Evolutionary conservation across 2,888 invertebrate species (phyloP).

Genomic region (Pollenia labialis): DNA sequence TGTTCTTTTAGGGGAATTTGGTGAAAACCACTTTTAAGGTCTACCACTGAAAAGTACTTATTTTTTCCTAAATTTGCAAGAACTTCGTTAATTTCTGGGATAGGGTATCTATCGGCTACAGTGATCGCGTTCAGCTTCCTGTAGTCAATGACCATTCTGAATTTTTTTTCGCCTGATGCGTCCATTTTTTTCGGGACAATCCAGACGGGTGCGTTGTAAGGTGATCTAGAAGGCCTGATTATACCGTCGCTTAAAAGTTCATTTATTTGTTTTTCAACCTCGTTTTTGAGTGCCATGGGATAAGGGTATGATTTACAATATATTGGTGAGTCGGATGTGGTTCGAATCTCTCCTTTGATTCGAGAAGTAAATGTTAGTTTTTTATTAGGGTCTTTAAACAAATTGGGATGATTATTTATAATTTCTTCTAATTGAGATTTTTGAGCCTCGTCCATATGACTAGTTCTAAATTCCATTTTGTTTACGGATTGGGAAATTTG

Average conservation of each 20-base stretch:
- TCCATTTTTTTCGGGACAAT: neutral
- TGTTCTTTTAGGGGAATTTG: neutral
- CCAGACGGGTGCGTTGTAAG: conserved; percentile 24
- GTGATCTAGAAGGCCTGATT: conserved; percentile 29
- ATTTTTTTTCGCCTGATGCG: neutral
- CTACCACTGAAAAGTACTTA: conserved; percentile 36
- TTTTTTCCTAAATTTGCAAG: conserved; percentile 12
- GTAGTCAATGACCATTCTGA: conserved; percentile 46
- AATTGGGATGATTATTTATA: conserved; percentile 25
- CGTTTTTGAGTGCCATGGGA: conserved; percentile 27
- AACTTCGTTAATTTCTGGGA: conserved; percentile 39
- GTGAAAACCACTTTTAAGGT: conserved; percentile 22
- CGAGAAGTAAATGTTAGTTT: conserved; percentile 31
- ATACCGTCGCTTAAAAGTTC: conserved; percentile 19
- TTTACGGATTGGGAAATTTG: conserved; percentile 16
- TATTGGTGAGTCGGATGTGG: conserved; percentile 1
- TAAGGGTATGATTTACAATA: conserved; percentile 19
- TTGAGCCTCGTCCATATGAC: conserved; percentile 33
- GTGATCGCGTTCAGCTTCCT: conserved; percentile 44
- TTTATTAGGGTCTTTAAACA: conserved; percentile 31
- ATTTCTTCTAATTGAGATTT: conserved; percentile 39
- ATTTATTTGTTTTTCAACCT: conserved; percentile 27
- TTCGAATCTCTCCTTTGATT: conserved; percentile 25
- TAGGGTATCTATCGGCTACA: conserved; percentile 22
- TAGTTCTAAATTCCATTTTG: conserved; percentile 14